A percentile compares a stretch with the other conserved stretches of the same genome.
Conservation (phyloP, 2,797 vertebrate species). For the Catharus ustulatus region DNA sequence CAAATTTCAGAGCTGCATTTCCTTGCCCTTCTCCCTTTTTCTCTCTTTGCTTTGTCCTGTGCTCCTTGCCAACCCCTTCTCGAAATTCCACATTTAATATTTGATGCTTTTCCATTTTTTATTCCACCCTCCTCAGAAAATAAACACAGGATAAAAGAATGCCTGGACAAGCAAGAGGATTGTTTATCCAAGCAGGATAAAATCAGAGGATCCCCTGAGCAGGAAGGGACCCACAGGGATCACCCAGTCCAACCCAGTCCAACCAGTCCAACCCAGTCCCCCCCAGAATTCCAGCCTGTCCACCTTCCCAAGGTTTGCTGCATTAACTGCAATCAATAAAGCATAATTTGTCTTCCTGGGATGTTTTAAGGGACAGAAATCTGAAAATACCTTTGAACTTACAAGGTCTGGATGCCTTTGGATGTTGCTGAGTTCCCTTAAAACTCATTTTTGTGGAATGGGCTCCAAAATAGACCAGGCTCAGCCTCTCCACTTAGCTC, state of each 20-base stretch:
- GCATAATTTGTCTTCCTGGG: neutral
- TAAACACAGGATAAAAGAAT: neutral
- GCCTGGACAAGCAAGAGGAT: neutral
- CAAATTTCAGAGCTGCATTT: neutral
- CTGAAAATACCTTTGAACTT: neutral
- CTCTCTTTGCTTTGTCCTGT: neutral
- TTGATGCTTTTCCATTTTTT: neutral
- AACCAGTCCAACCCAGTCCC: too few species aligned
- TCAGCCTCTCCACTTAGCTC: neutral
- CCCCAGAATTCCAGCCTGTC: neutral
- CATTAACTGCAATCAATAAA: neutral
- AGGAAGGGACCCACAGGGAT: neutral
- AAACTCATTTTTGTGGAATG: neutral
- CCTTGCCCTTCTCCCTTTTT: neutral
- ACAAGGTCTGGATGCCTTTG: neutral
- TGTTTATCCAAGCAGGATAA: neutral
- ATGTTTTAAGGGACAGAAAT: neutral
- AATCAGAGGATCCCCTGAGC: neutral
- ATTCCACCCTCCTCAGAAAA: neutral
- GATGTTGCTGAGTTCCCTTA: rapidly evolving
- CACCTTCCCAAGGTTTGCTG: neutral
- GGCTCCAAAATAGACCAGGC: neutral
- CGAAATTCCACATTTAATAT: neutral
- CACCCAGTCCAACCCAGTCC: neutral
- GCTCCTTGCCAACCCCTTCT: neutral